Evolutionary conservation across 2,113 vertebrate species (phyloP), one percentile per base, ranked within the genome.

Genomic region (Pitta sordida): DNA sequence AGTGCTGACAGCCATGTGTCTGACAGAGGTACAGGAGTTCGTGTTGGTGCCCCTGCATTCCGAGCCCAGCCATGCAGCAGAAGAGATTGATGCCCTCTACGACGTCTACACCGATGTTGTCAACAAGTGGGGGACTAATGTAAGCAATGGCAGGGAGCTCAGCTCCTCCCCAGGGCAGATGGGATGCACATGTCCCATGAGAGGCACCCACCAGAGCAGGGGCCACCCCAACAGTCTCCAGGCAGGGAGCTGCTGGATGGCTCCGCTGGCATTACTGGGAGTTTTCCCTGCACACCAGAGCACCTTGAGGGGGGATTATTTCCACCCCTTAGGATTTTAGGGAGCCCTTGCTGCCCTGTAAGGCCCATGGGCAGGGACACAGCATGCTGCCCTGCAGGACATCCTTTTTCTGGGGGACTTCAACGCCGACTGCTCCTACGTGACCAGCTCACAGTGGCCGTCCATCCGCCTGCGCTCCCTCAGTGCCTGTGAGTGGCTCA

Each of bases 31-130:
- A 19, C 27, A 83, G 49, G 41, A 92, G 55, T 69, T 96, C 0
- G 94, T 95, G 87, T 15, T 95, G 85, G 96, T 95, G 44, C 94
- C 96, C 32, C 78, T 96, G 90, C 96, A 96, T 2, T 32, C 96
- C 0, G 24, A 90, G 62, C 96, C 96, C 67, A 69, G 78, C 75
- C 83, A 29, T 0, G 94, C 96, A 0, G 65, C 22, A 0, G 15
- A 52, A 0, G 96, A 96, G 96, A 95, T 96, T 0, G 82, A 95
- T 0, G 49, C 87, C 0, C 96, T 96, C 58, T 94, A 95, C 9
- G 82, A 96, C 0, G 96, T 95, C 81, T 95, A 95, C 79, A 69
- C 11, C 0, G 78, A 95, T 0, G 41, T 95, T 1, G 2, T 87
- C 48, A 9, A 79, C 82, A 95, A 94, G 34, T 93, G 82, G 94